Evolutionary conservation across 2,797 vertebrate genomes (phyloP).

Genomic region (Lateolabrax maculatus): DNA sequence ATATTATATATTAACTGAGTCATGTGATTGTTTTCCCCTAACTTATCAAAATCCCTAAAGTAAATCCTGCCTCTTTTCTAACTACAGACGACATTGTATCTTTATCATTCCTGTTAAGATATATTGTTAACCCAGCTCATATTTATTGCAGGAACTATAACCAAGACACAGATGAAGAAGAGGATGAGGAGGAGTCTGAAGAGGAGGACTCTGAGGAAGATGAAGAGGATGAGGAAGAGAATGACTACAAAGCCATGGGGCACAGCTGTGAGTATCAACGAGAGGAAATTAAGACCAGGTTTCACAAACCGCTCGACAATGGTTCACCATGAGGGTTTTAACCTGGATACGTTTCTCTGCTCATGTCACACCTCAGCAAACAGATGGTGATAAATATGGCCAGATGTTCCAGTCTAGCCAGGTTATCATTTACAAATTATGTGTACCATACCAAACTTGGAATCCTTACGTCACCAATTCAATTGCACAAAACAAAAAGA

Average conservation of each 20-base stretch:
- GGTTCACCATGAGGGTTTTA: background rate
- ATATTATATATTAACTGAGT: background rate
- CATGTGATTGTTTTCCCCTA: background rate
- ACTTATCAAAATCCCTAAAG: background rate
- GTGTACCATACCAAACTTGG: background rate
- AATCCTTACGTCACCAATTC: background rate
- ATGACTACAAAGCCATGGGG: conserved; percentile 91
- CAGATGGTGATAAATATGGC: background rate
- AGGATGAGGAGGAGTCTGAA: conserved; percentile 87
- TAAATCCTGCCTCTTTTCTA: background rate
- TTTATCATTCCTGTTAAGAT: background rate
- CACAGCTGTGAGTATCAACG: conserved; percentile 90
- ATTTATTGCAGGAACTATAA: conserved; percentile 89
- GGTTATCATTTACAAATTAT: background rate
- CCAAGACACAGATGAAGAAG: conserved; percentile 92
- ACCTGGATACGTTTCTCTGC: background rate
- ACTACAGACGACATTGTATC: background rate
- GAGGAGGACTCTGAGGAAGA: conserved; percentile 90
- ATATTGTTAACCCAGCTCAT: background rate
- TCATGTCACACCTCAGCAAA: background rate
- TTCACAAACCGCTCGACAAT: background rate
- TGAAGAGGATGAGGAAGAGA: conserved; percentile 89
- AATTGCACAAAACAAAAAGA: background rate
- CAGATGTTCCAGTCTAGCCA: background rate
- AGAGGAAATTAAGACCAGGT: background rate